Conservation (phyloP, 2,113 vertebrate species). For the Egretta garzetta region DNA sequence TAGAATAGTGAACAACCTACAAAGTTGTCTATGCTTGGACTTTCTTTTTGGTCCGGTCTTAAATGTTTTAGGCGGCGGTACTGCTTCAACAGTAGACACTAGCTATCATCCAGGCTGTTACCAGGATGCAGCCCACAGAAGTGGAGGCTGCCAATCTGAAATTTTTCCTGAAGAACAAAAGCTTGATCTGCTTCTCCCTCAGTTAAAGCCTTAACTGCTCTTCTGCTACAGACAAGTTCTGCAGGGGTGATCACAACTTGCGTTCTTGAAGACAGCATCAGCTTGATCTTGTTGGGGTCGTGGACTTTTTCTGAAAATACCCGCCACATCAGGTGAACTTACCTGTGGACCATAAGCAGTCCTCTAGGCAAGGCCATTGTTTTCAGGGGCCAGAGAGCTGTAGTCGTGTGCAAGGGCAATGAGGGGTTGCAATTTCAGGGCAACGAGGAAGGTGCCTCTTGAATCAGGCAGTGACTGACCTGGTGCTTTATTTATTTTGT, state of each 20-base stretch:
- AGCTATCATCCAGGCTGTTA: neutral
- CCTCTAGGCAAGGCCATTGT: neutral
- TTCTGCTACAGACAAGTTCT: neutral
- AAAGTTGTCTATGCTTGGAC: neutral
- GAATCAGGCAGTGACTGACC: neutral
- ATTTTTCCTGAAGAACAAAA: neutral
- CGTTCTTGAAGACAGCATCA: neutral
- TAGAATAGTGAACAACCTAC: neutral
- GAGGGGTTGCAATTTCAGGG: neutral
- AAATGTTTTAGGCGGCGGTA: neutral
- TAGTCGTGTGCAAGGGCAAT: neutral
- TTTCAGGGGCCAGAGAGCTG: neutral
- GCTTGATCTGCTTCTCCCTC: neutral
- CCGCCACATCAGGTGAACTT: neutral
- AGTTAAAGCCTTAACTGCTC: neutral
- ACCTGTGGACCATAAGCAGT: neutral
- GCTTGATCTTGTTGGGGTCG: accelerated
- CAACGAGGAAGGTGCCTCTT: neutral
- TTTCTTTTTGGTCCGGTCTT: neutral
- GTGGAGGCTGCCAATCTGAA: neutral
- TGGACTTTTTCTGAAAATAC: neutral
- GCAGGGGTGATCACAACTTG: neutral
- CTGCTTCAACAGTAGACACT: neutral
- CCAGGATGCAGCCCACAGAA: neutral
- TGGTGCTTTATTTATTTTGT: neutral